phyloP scores from a whole-genome alignment of 2,797 vertebrate genomes.

The Danio jaintianensis region DNA sequence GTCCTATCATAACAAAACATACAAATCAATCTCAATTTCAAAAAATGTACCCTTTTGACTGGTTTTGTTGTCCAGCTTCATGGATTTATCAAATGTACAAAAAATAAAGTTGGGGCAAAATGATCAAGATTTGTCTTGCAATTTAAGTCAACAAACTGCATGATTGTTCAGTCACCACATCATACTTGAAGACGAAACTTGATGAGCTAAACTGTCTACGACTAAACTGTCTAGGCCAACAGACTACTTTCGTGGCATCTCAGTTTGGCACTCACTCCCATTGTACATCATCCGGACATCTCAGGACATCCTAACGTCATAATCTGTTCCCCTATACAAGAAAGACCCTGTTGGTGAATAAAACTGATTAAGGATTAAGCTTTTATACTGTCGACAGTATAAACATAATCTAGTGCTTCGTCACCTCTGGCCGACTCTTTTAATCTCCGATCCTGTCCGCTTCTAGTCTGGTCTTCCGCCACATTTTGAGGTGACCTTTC shows the following conservation, averaged over 20 bases:
- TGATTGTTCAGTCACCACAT: neutral
- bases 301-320: constrained; percentile 2
- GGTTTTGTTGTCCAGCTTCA: neutral
- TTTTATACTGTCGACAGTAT: neutral
- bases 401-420: constrained; percentile 24
- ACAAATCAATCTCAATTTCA: no score
- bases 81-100: neutral
- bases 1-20: no score
- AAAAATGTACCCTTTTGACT: no score
- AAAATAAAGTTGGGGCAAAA: neutral
- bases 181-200: neutral
- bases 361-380: constrained; percentile 18
- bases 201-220: no score
- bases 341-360: constrained; percentile 1
- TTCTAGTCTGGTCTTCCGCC: constrained; percentile 8
- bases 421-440: constrained; percentile 18
- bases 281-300: neutral
- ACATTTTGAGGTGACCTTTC: constrained; percentile 40
- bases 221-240: no score
- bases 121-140: neutral
- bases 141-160: neutral
- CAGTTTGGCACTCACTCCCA: neutral
- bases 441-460: constrained; percentile 10
- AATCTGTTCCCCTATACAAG: constrained; percentile 3
- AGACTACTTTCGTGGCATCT: neutral